Evolutionary conservation across 2,113 vertebrate genomes (phyloP), one percentile per base, ranked within the genome.

Genomic region (Neopipo cinnamomea): DNA sequence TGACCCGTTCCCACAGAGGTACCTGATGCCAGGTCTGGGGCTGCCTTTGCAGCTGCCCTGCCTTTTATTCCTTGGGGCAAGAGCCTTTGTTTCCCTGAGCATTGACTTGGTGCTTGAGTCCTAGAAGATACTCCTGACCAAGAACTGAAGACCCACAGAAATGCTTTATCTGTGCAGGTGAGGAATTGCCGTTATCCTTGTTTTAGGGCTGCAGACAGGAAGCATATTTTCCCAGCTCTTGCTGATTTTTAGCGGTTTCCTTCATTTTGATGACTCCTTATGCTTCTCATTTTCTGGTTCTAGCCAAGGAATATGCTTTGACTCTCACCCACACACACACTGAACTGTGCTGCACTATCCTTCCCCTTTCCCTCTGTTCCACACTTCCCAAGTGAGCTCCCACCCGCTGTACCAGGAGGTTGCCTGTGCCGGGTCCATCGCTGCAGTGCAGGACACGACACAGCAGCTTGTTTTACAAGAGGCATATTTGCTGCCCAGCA

Each of bases 351-450:
- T 85, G 70, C 14, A 16, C 41, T 5, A 2, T 23, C 65, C 67
- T 67, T 11, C 5, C 11, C 22, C 22, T 7, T 27, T 62, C 15
- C 2, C 56, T 83, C 12, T 18, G 3, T 22, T 3, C 2, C 47
- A 14, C 3, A 4, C 24, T 58, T 41, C 66, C 89, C 52, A 2
- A 1, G 0, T 4, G 68, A 25, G 44, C 19, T 82, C 39, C 49
- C 70, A 50, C 33, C 47, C 65, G 52, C 63, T 16, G 19, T 9
- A 30, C 74, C 30, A 0, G 1, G 56, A 35, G 20, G 13, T 5
- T 28, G 24, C 33, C 20, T 14, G 72, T 2, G 1, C 35, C 0
- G 0, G 0, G 1, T 41, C 44, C 37, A 52, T 74, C 0, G 0
- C 44, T 31, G 27, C 50, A 2, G 7, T 1, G 16, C 65, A 12